These are phyloP conservation scores for Idaea straminata DNA, from an alignment of 2,888 invertebrate genomes.

Conservation along the genomic window DNA sequence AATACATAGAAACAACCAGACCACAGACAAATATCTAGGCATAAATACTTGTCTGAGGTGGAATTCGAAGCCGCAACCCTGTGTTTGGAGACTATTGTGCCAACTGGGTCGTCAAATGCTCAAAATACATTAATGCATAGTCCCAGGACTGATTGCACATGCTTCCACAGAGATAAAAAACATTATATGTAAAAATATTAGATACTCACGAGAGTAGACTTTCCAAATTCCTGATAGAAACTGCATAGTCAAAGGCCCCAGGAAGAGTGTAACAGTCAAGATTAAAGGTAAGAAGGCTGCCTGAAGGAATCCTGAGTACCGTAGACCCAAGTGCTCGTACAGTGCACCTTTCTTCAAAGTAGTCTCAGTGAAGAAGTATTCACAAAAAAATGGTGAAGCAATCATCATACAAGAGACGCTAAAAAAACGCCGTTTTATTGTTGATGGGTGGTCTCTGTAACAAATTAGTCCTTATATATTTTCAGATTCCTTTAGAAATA, in stretches of 20 bases:
- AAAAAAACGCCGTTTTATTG: conserved; percentile 92
- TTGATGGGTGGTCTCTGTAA: conserved; percentile 92
- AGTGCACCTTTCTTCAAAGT: conserved; percentile 82
- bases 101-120: too few species aligned
- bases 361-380: conserved; percentile 84
- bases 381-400: conserved; percentile 88
- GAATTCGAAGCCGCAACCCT: too few species aligned
- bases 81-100: too few species aligned
- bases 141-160: too few species aligned
- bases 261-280: conserved; percentile 88
- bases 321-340: conserved; percentile 87
- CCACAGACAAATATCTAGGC: too few species aligned
- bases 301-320: conserved; percentile 85
- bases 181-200: background rate
- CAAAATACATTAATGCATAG: too few species aligned
- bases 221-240: conserved; percentile 84
- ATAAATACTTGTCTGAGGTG: too few species aligned
- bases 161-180: background rate
- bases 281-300: conserved; percentile 87
- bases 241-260: conserved; percentile 91
- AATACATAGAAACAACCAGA: too few species aligned
- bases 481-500: conserved; percentile 6
- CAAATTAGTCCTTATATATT: conserved; percentile 2
- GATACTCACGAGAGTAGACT: conserved; percentile 81
- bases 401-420: conserved; percentile 91